Evolutionary conservation across 2,113 vertebrate genomes (phyloP).

Genomic region (Ophiodon elongatus): DNA sequence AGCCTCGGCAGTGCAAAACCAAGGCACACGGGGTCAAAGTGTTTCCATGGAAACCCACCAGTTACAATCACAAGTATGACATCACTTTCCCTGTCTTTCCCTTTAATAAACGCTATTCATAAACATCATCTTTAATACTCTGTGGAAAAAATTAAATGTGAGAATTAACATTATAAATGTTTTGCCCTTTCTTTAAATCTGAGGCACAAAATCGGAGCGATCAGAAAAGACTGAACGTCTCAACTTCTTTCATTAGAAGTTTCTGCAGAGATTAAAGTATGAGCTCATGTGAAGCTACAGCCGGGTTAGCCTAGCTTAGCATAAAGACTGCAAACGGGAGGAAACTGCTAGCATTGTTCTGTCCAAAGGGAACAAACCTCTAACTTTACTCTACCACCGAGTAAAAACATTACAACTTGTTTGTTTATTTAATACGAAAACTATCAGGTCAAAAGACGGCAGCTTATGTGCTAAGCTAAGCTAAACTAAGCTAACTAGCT

Average conservation of each 20-base stretch:
- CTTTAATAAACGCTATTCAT: background rate
- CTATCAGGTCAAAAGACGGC: background rate
- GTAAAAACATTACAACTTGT: no score
- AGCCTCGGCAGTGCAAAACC: constrained; percentile 57
- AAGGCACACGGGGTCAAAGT: constrained; percentile 54
- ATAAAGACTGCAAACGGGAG: background rate
- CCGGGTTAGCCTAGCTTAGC: background rate
- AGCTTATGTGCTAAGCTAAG: background rate
- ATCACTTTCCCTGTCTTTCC: background rate
- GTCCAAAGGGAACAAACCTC: background rate
- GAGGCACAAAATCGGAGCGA: constrained; percentile 23
- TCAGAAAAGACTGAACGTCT: background rate
- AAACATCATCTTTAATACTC: background rate
- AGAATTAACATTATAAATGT: background rate
- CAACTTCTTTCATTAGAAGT: constrained; percentile 33
- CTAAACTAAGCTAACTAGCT: constrained; percentile 5
- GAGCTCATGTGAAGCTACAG: background rate
- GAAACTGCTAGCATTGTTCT: no score
- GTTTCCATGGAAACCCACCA: constrained; percentile 14
- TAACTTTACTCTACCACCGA: no score
- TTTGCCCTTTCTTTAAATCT: background rate
- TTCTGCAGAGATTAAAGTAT: constrained; percentile 28
- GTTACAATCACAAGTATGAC: constrained; percentile 3
- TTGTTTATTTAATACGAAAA: background rate
- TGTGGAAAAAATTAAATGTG: constrained; percentile 4